Conservation (phyloP, 2,888 invertebrate genomes). For the Microdon myrmicae region DNA sequence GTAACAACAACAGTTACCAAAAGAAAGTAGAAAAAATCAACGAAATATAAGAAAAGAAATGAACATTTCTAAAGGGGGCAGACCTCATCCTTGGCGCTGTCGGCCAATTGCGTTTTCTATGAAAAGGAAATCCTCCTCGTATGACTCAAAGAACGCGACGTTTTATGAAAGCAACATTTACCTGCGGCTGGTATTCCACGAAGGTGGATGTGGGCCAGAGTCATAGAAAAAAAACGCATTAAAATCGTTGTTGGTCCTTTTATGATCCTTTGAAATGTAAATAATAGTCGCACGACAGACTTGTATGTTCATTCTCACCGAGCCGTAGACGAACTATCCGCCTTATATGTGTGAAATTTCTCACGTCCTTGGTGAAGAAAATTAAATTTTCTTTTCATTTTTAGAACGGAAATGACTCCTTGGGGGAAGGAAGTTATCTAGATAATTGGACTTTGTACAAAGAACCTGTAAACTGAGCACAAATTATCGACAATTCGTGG, state of each 20-base stretch:
- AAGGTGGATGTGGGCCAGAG: neutral
- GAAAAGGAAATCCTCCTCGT: conserved; percentile 19
- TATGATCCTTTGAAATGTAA: conserved; percentile 41
- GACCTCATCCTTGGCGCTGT: conserved; percentile 4
- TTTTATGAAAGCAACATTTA: neutral
- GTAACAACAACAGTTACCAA: too few relatives aligned
- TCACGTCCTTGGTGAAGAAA: conserved; percentile 32
- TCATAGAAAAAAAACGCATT: conserved; percentile 1
- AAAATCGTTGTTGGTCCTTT: neutral
- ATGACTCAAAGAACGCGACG: conserved; percentile 5
- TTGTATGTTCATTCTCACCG: conserved; percentile 22
- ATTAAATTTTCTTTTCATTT: conserved; percentile 12
- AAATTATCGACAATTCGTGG: too few relatives aligned
- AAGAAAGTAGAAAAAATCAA: neutral
- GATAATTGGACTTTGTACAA: conserved; percentile 20
- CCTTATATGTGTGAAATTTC: conserved; percentile 36
- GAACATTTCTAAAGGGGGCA: conserved; percentile 9
- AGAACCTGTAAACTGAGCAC: too few relatives aligned
- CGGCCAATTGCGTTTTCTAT: conserved; percentile 28
- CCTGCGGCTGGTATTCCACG: conserved; percentile 1
- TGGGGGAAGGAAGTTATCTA: conserved; percentile 4
- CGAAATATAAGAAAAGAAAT: conserved; percentile 1
- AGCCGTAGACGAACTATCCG: conserved; percentile 1
- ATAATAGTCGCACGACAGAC: too few relatives aligned
- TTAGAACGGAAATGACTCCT: too few relatives aligned